Evolutionary conservation across 1,140 invertebrate genomes (phyloP), one percentile per base, ranked within the genome.

Genomic region (Brachionus sp.): DNA sequence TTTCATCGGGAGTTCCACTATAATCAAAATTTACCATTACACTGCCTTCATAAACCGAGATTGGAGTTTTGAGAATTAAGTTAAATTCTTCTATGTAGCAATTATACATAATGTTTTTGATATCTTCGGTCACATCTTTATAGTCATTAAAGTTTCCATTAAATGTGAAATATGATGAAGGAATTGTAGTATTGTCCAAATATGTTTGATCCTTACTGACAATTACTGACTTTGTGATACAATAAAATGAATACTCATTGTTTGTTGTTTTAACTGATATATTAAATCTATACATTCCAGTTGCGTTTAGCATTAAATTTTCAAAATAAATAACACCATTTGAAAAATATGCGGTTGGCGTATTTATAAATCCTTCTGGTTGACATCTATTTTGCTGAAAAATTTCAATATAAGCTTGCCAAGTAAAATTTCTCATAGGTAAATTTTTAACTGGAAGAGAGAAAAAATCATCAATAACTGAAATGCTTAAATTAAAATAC

Each of bases 231-330:
- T 75, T 75, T 4, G 70, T 46, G 9, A 75, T 13, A 75, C 70
- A 75, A 75, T 1, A 46, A 46, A 75, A 75, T 13, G 16, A 25
- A n/a, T 75, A 75, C 5, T 75, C 70, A 75, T 75, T 39, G 44
- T 75, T 46, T 13, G 42, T 12, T 10, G 70, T 46, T 29, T 46
- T 50, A n/a, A 75, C 9, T 7, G 37, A 46, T 25, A 75, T 46
- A 13, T n/a, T 46, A 10, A 75, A n/a, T 25, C 39, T 44, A 25
- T 75, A 75, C 70, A 75, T 75, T 3, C 70, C 70, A 19, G 70
- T 13, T 75, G 29, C 44, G 23, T 16, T 75, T 7, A 75, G 29
- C 0, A n/a, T 4, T 13, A 75, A 75, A 75, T 75, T 75, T 25
- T 75, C 42, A 75, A 75, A 46, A 12, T 19, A 23, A 10, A 75